phyloP scores from a whole-genome alignment of 2,888 invertebrate species.

The Aplocera efformata region DNA sequence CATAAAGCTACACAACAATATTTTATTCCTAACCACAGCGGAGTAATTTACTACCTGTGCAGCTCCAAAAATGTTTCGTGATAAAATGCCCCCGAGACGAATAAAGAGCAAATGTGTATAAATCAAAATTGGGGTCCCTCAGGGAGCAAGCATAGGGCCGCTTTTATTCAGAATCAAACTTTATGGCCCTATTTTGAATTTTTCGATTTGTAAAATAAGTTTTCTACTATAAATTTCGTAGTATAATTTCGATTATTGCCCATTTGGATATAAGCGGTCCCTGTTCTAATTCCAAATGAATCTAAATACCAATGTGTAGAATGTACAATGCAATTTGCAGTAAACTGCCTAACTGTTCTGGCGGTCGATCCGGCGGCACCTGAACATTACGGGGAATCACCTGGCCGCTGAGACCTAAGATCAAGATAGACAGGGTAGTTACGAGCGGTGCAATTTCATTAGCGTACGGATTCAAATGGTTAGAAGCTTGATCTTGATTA shows the following conservation, averaged over 20 bases:
- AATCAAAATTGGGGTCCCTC: conserved; percentile 19
- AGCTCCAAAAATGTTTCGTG: conserved; percentile 15
- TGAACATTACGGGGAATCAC: background rate
- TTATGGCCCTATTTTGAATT: conserved; percentile 6
- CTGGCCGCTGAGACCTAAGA: conserved; percentile 6
- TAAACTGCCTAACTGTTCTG: conserved; percentile 3
- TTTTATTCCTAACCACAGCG: background rate
- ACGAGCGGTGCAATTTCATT: conserved; percentile 11
- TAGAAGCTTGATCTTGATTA: conserved; percentile 16
- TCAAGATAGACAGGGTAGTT: conserved; percentile 15
- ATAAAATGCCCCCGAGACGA: conserved; percentile 23
- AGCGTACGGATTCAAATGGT: conserved; percentile 11
- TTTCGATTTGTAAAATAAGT: conserved; percentile 1
- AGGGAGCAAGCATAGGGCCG: conserved; percentile 11
- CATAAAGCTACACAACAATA: background rate
- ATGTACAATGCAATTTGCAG: conserved; percentile 16
- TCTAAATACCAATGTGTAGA: too few relatives aligned
- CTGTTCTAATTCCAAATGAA: too few relatives aligned
- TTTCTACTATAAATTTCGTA: too few relatives aligned
- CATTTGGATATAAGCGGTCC: too few relatives aligned
- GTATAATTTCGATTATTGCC: too few relatives aligned
- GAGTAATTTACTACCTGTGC: conserved; percentile 3
- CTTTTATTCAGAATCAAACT: conserved; percentile 20
- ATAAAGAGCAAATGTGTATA: conserved; percentile 19
- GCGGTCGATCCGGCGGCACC: background rate